phyloP scores from a whole-genome alignment of 2,797 vertebrate genomes.

The Tapirus indicus region DNA sequence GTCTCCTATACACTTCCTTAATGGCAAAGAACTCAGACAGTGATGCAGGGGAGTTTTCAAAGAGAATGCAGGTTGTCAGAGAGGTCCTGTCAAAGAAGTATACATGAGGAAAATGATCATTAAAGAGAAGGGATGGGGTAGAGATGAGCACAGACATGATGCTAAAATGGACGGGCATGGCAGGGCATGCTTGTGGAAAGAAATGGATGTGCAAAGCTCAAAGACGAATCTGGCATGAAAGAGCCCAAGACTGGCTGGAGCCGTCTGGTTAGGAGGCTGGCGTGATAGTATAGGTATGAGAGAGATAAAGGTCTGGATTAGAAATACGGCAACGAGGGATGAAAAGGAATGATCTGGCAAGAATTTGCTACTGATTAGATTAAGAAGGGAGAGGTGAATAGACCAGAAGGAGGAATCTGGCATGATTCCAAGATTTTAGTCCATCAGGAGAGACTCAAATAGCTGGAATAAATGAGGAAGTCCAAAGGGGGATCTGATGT shows the following conservation, averaged over 20 bases:
- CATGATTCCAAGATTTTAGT: slow-evolving; percentile 50
- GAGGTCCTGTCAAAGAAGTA: background rate
- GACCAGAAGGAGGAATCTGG: slow-evolving; percentile 63
- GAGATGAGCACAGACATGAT: background rate
- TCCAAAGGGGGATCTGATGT: slow-evolving; percentile 31
- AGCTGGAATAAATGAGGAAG: slow-evolving; percentile 36
- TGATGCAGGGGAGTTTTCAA: background rate
- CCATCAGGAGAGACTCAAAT: slow-evolving; percentile 8
- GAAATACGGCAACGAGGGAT: background rate
- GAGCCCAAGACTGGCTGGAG: slow-evolving; percentile 67
- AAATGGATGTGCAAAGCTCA: background rate
- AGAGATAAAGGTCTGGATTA: slow-evolving; percentile 59
- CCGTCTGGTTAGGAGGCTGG: background rate
- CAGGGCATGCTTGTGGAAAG: background rate
- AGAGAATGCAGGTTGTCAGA: background rate
- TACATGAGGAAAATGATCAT: background rate
- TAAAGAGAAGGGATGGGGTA: background rate
- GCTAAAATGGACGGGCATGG: background rate
- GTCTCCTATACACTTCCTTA: background rate
- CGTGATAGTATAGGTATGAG: background rate
- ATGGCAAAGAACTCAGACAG: background rate
- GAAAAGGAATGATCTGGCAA: slow-evolving; percentile 62
- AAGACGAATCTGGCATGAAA: background rate
- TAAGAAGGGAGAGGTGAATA: slow-evolving; percentile 28
- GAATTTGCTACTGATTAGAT: slow-evolving; percentile 78